Base-by-base conservation (phyloP, 2,113 vertebrate species). In the Melanocharis versteri region DNA sequence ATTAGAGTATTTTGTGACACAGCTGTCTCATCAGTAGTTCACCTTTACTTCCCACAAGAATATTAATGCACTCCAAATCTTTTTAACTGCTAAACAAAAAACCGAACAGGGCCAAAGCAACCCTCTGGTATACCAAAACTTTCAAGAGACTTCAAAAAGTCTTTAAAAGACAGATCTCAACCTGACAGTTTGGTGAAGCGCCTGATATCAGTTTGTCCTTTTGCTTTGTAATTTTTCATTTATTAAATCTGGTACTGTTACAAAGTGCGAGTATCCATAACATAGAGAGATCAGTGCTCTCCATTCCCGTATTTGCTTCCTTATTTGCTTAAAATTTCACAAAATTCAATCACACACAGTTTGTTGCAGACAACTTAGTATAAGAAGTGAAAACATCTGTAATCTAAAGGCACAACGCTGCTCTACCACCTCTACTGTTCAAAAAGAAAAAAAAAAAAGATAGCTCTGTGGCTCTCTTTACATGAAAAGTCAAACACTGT, bases 241-340 rank as follows among this genome's bases (percentile, higher is more conserved):
- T 39, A 57, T 27, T 35, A 42, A 82, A 76, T 3, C 4, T 1
- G 1, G 9, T 15, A 60, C 10, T 19, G 21, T 15, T 44, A 58
- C 28, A 65, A 75, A 56, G 16, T 4, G 13, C 1, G 1, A 30
- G 7, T 20, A 27, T 6, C 10, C 7, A 9, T 1, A 51, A 5
- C 30, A 26, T 1, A 33, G 11, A 66, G 27, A 76, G 6, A 69
- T 7, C 2, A 20, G 20, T 1, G 5, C 14, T 28, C 42, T 73
- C 30, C 20, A 17, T 35, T 57, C 62, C 30, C 31, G 26, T 5
- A 37, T 40, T 24, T 44, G 21, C 26, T 35, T 75, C 44, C 66
- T n/a, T 26, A 57, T 7, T 47, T 37, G 35, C 21, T 61, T 48
- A 47, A 76, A 89, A 60, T 18, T 87, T 68, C 57, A 71, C 19